These are phyloP conservation scores for Ailurus styani DNA, from an alignment of 2,113 vertebrate species.

Conservation along the genomic window DNA sequence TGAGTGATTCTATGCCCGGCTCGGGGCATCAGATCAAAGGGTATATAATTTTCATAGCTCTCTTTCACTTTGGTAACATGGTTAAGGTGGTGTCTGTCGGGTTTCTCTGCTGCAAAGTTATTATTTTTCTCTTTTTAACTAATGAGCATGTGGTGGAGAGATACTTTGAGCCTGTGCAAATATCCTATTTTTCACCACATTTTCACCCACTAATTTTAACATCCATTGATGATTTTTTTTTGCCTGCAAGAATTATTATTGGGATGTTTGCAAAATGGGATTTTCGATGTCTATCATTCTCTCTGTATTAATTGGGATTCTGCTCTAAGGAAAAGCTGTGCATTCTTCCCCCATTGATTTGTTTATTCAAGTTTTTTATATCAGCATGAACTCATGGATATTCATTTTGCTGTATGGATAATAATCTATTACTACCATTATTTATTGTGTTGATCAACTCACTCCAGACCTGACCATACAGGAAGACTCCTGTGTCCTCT, in stretches of 20 bases:
- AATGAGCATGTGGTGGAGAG: background rate
- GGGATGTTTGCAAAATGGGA: background rate
- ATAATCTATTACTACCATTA: background rate
- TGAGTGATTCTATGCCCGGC: background rate
- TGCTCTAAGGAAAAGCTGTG: background rate
- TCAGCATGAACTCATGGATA: background rate
- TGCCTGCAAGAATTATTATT: background rate
- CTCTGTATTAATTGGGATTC: background rate
- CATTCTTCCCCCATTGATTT: background rate
- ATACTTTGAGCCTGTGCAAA: background rate
- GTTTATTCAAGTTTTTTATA: background rate
- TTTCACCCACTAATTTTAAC: background rate
- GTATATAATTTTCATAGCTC: accelerated
- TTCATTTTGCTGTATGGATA: background rate
- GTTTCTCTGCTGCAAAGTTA: background rate
- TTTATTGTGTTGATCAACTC: background rate
- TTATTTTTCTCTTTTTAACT: background rate
- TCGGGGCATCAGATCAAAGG: background rate
- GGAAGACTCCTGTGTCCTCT: accelerated
- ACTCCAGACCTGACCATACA: background rate
- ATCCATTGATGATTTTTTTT: background rate
- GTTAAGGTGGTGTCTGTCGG: background rate
- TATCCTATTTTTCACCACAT: background rate
- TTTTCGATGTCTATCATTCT: accelerated
- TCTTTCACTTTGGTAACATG: too few species aligned